Percentiles rank a stretch among this genome's conserved stretches.
Conservation (phyloP, 2,888 invertebrate genomes). For the Chalcosyrphus nemorum region DNA sequence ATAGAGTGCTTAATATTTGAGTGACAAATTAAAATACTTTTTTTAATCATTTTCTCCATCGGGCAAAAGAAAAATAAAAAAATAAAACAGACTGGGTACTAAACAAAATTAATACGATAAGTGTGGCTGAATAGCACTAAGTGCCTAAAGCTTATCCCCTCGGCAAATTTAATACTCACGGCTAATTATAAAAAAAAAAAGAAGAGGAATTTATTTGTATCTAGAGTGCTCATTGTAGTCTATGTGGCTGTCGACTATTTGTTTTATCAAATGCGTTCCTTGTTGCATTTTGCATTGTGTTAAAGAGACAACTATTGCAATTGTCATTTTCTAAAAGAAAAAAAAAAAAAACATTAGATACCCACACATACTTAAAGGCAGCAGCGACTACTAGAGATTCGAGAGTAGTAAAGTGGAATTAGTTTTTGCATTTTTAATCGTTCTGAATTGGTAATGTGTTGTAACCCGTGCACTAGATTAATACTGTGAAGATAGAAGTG, state of each 20-base stretch:
- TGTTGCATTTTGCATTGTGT: constrained; percentile 49
- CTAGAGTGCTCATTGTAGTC: constrained; percentile 10
- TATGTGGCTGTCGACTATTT: constrained; percentile 21
- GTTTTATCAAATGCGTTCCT: constrained; percentile 45
- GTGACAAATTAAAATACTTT: constrained; percentile 24
- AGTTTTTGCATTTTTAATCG: constrained; percentile 64
- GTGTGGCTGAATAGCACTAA: constrained; percentile 46
- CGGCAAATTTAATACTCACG: constrained; percentile 58
- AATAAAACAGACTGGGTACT: not conserved
- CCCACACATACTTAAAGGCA: not conserved
- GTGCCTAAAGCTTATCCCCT: constrained; percentile 56
- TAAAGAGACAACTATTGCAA: constrained; percentile 37
- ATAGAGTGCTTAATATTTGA: not conserved
- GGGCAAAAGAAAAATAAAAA: constrained; percentile 3
- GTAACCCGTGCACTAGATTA: constrained; percentile 52
- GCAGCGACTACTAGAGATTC: not conserved
- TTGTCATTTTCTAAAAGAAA: constrained; percentile 48
- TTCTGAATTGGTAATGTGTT: constrained; percentile 58
- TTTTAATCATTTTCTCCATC: constrained; percentile 26
- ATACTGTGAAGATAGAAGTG: constrained; percentile 41
- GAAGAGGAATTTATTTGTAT: constrained; percentile 15
- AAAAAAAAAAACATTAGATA: constrained; percentile 4
- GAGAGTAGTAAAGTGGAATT: not conserved
- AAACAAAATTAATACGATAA: constrained; percentile 39
- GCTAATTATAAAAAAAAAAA: constrained; percentile 65